These are phyloP conservation scores for Ceyx cyanopectus DNA, from an alignment of 2,113 vertebrate species.

Conservation along the genomic window DNA sequence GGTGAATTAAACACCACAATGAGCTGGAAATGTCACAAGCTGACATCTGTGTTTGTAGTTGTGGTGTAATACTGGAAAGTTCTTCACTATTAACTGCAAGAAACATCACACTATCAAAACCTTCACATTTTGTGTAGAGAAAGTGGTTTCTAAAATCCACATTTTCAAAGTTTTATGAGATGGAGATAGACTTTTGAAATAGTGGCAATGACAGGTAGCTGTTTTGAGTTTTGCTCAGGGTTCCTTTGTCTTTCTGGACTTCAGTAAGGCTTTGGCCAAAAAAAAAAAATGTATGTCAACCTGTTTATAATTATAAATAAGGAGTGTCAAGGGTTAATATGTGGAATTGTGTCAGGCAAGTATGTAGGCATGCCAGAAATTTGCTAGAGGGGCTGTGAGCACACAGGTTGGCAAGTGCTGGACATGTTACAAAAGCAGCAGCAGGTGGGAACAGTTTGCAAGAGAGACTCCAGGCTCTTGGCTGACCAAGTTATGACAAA, in stretches of 20 bases:
- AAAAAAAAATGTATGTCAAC: background rate
- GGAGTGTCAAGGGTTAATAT: background rate
- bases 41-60: background rate
- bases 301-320: background rate
- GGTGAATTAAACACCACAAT: background rate
- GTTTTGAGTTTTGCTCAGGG: background rate
- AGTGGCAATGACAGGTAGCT: background rate
- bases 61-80: background rate
- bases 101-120: background rate
- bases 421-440: background rate
- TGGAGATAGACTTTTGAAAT: background rate
- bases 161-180: background rate
- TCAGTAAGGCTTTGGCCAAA: background rate
- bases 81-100: background rate
- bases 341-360: fast-evolving
- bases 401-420: background rate
- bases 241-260: background rate
- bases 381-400: background rate
- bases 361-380: background rate
- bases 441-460: background rate
- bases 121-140: background rate
- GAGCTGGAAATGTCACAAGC: background rate
- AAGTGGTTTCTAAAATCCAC: background rate
- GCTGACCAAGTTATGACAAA: too few relatives aligned
- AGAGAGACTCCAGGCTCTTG: too few relatives aligned